Base-by-base conservation (phyloP, 2,888 invertebrate genomes). In the Hemaris fuciformis region DNA sequence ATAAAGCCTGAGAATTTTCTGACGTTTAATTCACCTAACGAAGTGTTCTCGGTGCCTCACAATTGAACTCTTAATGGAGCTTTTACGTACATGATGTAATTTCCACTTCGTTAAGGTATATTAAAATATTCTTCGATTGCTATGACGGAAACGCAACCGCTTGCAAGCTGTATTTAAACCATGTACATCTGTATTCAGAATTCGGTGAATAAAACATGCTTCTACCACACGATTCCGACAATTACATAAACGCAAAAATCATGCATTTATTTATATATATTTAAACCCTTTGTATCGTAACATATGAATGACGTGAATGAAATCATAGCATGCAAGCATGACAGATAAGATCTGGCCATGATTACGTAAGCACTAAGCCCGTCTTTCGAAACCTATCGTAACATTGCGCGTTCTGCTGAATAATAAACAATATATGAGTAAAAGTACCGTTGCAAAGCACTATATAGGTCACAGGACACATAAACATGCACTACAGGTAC, bases 1-100 rank as follows among this genome's bases (percentile, higher is more conserved):
- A 80, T 79, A 76, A 76, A 72, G 78, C 84, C 87, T 88, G 86
- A 89, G 90, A 89, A 88, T 89, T 85, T 85, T 88, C 85, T 89
- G 87, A 89, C 84, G 85, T 83, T 84, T 84, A 88, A 84, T 87
- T 86, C 87, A 89, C 85, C 87, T 88, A 89, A 88, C 84, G 80
- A 83, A 83, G 75, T 79, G 74, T 82, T 81, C 80, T 73, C 72
- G 74, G 74, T 74, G 77, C 76, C 77, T 80, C 77, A 78, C 83
- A 80, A 84, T 83, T 84, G 79, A 83, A 80, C 80, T 80, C 76
- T 73, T 82, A 80, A 82, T 84, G 75, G 76, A 74, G 76, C 78
- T 80, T 38, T 79, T 76, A 70, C 70, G 70, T 69, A 73, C 74
- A 73, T 76, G 76, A 76, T 73, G 75, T 73, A 71, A 73, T 73